Conservation (phyloP, 2,888 invertebrate species). For the Drosophila infuscata region DNA sequence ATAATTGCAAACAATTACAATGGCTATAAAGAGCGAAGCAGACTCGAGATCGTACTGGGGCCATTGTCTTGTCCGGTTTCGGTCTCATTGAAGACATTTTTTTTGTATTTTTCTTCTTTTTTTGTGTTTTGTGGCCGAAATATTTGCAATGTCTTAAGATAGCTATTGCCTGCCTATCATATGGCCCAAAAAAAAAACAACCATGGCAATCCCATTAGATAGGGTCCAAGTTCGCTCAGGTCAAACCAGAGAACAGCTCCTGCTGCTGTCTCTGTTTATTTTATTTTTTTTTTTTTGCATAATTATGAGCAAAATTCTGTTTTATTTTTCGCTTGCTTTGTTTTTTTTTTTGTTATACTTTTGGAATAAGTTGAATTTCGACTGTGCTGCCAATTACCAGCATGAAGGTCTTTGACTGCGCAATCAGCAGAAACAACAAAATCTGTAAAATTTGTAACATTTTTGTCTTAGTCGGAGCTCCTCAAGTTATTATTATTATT, state of each 20-base stretch:
- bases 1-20: conserved; percentile 79
- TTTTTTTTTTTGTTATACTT: conserved; percentile 19
- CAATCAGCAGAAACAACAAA: conserved; percentile 54
- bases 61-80: conserved; percentile 64
- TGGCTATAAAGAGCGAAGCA: conserved; percentile 57
- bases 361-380: conserved; percentile 41
- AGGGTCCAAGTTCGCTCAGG: conserved; percentile 66
- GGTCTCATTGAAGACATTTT: conserved; percentile 52
- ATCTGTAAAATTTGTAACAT: conserved; percentile 78
- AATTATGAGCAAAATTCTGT: conserved; percentile 70
- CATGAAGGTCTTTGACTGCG: conserved; percentile 79
- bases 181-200: conserved; percentile 41
- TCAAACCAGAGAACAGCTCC: conserved; percentile 47
- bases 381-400: conserved; percentile 73
- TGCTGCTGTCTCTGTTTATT: conserved; percentile 39
- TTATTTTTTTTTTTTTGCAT: conserved; percentile 54
- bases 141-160: conserved; percentile 43
- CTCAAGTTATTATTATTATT: conserved; percentile 50
- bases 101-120: conserved; percentile 2
- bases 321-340: conserved; percentile 29
- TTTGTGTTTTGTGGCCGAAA: conserved; percentile 32
- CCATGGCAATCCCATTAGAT: conserved; percentile 65
- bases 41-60: conserved; percentile 27
- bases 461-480: conserved; percentile 62
- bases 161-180: conserved; percentile 51